These are phyloP conservation scores for Pantherophis vulpinus DNA, from an alignment of 2,797 vertebrate species.

Conservation along the genomic window DNA sequence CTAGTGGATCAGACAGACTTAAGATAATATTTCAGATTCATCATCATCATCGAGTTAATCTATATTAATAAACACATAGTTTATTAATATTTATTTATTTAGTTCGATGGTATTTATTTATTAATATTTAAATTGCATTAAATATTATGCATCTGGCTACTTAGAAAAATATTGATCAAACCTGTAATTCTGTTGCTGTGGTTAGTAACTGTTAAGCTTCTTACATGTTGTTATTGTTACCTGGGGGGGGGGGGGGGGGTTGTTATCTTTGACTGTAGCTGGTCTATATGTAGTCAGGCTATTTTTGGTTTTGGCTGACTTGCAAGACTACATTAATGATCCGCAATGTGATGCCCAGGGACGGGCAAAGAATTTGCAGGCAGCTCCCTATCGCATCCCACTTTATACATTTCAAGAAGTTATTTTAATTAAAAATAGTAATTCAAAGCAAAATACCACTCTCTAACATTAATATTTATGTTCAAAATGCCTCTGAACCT, in stretches of 20 bases:
- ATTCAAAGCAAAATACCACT: not conserved
- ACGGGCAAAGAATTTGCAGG: not conserved
- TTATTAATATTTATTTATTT: too few species aligned
- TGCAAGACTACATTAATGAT: not conserved
- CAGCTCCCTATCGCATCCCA: not conserved
- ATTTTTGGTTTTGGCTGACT: not conserved
- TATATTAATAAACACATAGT: not conserved
- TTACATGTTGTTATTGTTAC: not conserved
- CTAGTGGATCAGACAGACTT: not conserved
- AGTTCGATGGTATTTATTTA: too few species aligned
- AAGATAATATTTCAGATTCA: not conserved
- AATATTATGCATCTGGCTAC: not conserved
- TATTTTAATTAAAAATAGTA: not conserved
- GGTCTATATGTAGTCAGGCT: not conserved
- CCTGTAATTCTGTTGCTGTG: too few species aligned
- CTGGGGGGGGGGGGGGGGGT: not conserved
- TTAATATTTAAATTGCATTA: not conserved
- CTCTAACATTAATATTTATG: not conserved
- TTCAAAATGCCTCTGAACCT: not conserved
- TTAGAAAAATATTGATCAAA: not conserved
- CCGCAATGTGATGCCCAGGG: not conserved
- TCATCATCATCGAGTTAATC: not conserved
- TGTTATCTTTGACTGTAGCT: not conserved
- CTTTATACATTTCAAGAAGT: not conserved
- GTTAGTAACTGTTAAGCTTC: not conserved